Evolutionary conservation across 2,888 invertebrate genomes (phyloP), one percentile per base, ranked within the genome.

Genomic region (Lasioglossum figueresi): DNA sequence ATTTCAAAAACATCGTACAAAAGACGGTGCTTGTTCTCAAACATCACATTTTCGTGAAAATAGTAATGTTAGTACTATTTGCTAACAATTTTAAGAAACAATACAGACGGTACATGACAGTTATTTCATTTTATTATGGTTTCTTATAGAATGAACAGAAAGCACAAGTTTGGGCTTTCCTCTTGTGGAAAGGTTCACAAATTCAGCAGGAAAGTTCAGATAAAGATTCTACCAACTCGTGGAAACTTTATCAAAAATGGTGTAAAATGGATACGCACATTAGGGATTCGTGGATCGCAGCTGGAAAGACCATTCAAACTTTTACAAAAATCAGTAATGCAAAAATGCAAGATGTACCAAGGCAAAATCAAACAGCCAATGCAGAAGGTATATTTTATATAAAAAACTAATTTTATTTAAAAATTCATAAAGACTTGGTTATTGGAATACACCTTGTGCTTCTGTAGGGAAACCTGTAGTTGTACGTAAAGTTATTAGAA

Each of bases 211-310:
- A 95, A 68, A 87, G 87, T 90, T 96, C 95, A 10, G 96, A 96
- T 88, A 96, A 96, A 40, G 96, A 95, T 63, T 91, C 94, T 0
- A 96, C 96, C 89, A 96, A 96, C 91, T 97, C 98, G 10, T 98
- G 98, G 98, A 96, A 97, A 87, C 95, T 98, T 16, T 98, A 98
- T 94, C 98, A 98, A 93, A 97, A 97, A 90, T 98, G 98, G 98
- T 97, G 97, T 88, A 97, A 97, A 92, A 96, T 98, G 96, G 97
- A 97, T 0, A 96, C 97, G 83, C 96, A 96, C 27, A 96, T 97
- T 78, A 96, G 97, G 79, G 97, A 97, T 73, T 96, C 97, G 0
- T 98, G 98, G 98, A 97, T 98, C 82, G 96, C 97, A 0, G 98
- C 98, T 2, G 98, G 98, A 0, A 96, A 97, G 91, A 97, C 97